Percentiles rank a stretch among this genome's conserved stretches.
Evolutionary conservation across 35 echinoderm and acorn worm genomes (phyloP).

Genomic region (Chiridota heheva): DNA sequence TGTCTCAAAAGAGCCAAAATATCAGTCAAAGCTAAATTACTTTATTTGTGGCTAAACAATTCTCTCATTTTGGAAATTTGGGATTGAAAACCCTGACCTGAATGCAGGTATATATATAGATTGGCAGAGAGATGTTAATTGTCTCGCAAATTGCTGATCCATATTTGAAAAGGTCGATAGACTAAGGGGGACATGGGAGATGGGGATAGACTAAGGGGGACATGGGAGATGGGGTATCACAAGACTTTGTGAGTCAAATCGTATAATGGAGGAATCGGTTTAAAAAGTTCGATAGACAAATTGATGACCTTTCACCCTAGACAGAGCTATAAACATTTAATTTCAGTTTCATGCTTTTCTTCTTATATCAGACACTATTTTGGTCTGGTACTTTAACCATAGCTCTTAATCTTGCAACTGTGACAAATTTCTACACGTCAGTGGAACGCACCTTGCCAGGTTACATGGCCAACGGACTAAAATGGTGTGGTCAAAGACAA

Average conservation of each 20-base stretch:
- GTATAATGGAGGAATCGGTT: background rate
- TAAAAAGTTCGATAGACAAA: background rate
- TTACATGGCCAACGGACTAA: slow-evolving; percentile 20
- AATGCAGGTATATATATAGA: no score
- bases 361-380: background rate
- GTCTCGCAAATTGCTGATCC: no score
- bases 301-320: background rate
- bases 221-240: no score
- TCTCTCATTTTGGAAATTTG: no score
- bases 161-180: no score
- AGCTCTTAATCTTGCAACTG: slow-evolving; percentile 24
- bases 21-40: no score
- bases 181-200: no score
- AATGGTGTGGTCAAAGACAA: slow-evolving; percentile 16
- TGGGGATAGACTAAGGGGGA: no score
- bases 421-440: slow-evolving; percentile 10
- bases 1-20: no score
- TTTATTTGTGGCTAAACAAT: no score
- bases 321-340: background rate
- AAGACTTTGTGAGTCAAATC: background rate
- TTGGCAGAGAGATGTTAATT: no score
- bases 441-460: slow-evolving; percentile 24
- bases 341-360: background rate
- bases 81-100: no score
- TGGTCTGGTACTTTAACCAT: slow-evolving; percentile 28